Evolutionary conservation across 2,797 vertebrate species (phyloP), one percentile per base, ranked within the genome.

Genomic region (Eulemur rubriventer): DNA sequence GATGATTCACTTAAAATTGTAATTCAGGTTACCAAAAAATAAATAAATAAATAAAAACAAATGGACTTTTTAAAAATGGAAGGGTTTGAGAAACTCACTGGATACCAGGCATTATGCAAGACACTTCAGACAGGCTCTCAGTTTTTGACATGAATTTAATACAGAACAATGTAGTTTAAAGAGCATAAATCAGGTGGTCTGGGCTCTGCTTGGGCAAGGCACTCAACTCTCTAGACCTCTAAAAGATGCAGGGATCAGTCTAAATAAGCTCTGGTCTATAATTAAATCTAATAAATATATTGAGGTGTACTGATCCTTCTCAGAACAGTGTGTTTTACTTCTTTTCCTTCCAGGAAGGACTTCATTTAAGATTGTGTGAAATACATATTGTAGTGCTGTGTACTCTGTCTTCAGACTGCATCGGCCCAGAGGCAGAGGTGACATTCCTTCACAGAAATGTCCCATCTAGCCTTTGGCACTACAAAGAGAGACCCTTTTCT

Each of bases 121-220:
- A 63, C 2, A 59, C 8, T 81, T 91, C 46, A 35, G 35, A 72
- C 33, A 52, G 35, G n/a, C 16, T 50, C 55, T 76, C 41, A 43
- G n/a, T 55, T 89, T 94, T 83, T 80, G 30, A 94, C 38, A 59
- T 63, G 26, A 93, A 79, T 79, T 89, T 83, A 91, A 43, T 75
- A 63, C 14, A 63, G 26, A 57, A 73, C 18, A 10, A 78, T 79
- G 17, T 33, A 85, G 48, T 41, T 79, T 93, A 76, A 73, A 43
- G 33, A 75, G 61, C 16, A 3, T 11, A 95, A 65, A n/a, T 86
- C 33, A 65, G 78, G 61, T 26, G 4, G 48, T 78, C 30, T 79
- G 83, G 30, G 50, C 35, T 96, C 78, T 89, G 33, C 33, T 81
- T 94, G 24, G 43, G 6, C 17, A 92, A 93, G 28, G 48, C 55